Evolutionary conservation across 2,888 invertebrate genomes (phyloP), one percentile per base, ranked within the genome.

Genomic region (Quadriops clusia): DNA sequence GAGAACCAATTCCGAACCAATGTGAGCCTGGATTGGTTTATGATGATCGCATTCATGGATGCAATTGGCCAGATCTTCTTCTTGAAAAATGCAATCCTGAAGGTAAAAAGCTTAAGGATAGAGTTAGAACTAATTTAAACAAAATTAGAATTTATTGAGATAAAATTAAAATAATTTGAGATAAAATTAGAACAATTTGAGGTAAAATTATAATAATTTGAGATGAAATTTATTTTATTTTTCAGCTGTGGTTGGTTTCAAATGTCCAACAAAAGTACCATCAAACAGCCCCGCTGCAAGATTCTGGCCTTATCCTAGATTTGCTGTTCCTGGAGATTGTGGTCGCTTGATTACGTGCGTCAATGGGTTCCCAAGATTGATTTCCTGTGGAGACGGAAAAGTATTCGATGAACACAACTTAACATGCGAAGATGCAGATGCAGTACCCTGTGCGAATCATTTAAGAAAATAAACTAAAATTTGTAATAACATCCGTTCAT

Each of bases 21-120:
- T 91, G 90, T 60, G 85, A 84, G 30, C 76, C 86, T 1, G 91
- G 91, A 2, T 65, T 91, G 34, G 90, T 79, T 9, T 91, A 90
- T 58, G 89, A 91, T 48, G 80, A 84, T 28, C 76, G 81, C 45
- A 85, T 72, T 35, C 90, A 91, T 54, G 75, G 78, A 28, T 91
- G 91, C 69, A 89, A 90, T 60, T 91, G 91, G 91, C 90, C 91
- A 5, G 91, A 91, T 66, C 77, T 86, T 34, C 68, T 91, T 22
- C 65, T 83, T 39, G 85, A 87, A 33, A 75, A 71, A 56, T 91
- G 91, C 61, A 86, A 87, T 60, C 87, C 89, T 40, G 89, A 89
- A 72, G 82, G 84, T 84, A 62, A 41, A 28, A 5, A n/a, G 5
- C 22, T 11, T n/a, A n/a, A n/a, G n/a, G n/a, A n/a, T n/a, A n/a